These are phyloP conservation scores for Choristoneura fumiferana DNA, from an alignment of 1,140 invertebrate species.

Conservation along the genomic window DNA sequence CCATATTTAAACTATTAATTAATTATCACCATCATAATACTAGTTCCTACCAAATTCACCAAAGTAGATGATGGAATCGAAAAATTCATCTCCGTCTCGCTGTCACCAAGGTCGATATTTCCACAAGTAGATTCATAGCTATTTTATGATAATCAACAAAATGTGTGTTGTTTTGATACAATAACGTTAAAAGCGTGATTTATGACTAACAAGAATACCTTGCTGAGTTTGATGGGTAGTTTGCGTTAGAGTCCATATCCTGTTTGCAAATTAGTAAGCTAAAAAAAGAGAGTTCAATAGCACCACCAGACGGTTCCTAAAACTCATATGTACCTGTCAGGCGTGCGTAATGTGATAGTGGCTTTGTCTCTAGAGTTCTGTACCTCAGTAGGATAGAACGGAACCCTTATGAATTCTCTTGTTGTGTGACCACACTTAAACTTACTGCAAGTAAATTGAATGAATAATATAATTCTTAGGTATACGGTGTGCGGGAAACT, in stretches of 20 bases:
- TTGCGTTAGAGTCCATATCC: neutral
- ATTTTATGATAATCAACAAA: neutral
- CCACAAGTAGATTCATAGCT: slow-evolving; percentile 15
- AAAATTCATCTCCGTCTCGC: neutral
- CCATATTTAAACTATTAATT: slow-evolving; percentile 14
- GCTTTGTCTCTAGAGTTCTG: too few species aligned
- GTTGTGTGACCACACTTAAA: too few species aligned
- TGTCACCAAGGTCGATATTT: slow-evolving; percentile 13
- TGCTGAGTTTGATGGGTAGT: neutral
- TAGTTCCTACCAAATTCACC: slow-evolving; percentile 1
- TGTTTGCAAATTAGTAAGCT: neutral
- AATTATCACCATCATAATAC: slow-evolving; percentile 12
- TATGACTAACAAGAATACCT: neutral
- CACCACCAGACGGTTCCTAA: neutral
- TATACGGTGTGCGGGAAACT: too few species aligned
- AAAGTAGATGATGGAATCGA: slow-evolving; percentile 15
- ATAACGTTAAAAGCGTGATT: slow-evolving; percentile 9
- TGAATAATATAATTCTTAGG: too few species aligned
- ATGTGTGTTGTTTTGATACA: slow-evolving; percentile 9
- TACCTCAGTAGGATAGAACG: too few species aligned
- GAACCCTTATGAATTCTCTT: too few species aligned
- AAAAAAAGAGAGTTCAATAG: slow-evolving; percentile 7
- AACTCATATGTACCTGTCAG: slow-evolving; percentile 1
- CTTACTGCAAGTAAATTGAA: too few species aligned
- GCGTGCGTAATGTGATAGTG: neutral